These are phyloP conservation scores for Falco peregrinus DNA, from an alignment of 2,797 vertebrate genomes.

Conservation along the genomic window DNA sequence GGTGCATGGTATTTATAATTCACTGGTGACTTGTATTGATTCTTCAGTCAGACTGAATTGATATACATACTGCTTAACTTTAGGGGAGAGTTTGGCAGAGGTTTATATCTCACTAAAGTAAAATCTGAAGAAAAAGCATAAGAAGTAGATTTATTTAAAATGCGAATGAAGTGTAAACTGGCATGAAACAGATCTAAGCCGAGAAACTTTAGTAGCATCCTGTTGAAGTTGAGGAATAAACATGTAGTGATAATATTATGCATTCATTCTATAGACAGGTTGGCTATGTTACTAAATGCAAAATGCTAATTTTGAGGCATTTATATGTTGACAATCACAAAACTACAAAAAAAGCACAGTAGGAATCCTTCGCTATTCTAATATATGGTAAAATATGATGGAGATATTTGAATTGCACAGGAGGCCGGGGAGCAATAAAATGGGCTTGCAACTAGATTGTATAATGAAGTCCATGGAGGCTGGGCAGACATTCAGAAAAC, in stretches of 20 bases:
- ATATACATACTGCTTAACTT: background rate
- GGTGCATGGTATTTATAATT: background rate
- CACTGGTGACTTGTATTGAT: background rate
- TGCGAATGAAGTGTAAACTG: background rate
- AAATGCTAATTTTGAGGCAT: constrained; percentile 31
- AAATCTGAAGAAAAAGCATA: background rate
- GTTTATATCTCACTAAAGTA: background rate
- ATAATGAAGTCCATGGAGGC: constrained; percentile 24
- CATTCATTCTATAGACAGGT: constrained; percentile 1
- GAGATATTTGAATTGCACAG: constrained; percentile 41
- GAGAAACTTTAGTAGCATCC: background rate
- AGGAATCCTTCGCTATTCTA: constrained; percentile 1
- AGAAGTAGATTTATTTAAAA: constrained; percentile 17
- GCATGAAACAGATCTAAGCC: background rate
- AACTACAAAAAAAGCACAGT: constrained; percentile 1
- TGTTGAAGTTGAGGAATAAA: constrained; percentile 22
- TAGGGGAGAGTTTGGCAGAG: background rate
- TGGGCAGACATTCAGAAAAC: background rate
- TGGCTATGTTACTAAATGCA: background rate
- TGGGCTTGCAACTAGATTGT: background rate
- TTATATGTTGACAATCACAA: background rate
- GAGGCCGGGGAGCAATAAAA: constrained; percentile 17
- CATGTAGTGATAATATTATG: background rate
- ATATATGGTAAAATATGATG: constrained; percentile 26
- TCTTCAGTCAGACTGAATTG: background rate